A percentile compares a stretch with the other conserved stretches of the same genome.
These are phyloP conservation scores for Mesembrinibis cayennensis DNA, from an alignment of 2,113 vertebrate species.

Conservation along the genomic window DNA sequence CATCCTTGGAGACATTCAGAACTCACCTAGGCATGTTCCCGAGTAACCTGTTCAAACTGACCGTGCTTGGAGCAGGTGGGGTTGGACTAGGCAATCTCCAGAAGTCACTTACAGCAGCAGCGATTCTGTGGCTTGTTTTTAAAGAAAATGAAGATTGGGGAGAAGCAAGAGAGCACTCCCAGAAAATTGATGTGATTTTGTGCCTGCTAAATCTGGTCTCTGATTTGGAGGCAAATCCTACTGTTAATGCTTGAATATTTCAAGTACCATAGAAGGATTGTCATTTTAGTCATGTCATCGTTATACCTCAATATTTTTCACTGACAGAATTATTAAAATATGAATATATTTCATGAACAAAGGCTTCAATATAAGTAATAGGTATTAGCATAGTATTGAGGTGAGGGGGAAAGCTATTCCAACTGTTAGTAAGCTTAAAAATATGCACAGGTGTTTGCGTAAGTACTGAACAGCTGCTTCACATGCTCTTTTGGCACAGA, in stretches of 20 bases:
- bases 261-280: neutral
- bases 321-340: constrained; percentile 17
- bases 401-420: neutral
- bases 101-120: neutral
- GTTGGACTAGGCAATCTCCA: neutral
- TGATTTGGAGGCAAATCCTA: neutral
- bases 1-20: neutral
- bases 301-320: neutral
- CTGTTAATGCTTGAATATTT: neutral
- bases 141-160: neutral
- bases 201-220: neutral
- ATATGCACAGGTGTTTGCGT: constrained; percentile 43
- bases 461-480: constrained; percentile 30
- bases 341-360: neutral
- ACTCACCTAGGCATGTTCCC: neutral
- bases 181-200: neutral
- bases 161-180: neutral
- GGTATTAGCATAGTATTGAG: neutral
- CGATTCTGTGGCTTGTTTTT: neutral
- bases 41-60: neutral
- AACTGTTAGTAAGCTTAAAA: constrained; percentile 44
- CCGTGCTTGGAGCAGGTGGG: neutral
- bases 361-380: neutral
- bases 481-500: neutral
- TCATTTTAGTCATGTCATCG: neutral